Conservation (phyloP, 2,888 invertebrate genomes). For the Phlogophora meticulosa region DNA sequence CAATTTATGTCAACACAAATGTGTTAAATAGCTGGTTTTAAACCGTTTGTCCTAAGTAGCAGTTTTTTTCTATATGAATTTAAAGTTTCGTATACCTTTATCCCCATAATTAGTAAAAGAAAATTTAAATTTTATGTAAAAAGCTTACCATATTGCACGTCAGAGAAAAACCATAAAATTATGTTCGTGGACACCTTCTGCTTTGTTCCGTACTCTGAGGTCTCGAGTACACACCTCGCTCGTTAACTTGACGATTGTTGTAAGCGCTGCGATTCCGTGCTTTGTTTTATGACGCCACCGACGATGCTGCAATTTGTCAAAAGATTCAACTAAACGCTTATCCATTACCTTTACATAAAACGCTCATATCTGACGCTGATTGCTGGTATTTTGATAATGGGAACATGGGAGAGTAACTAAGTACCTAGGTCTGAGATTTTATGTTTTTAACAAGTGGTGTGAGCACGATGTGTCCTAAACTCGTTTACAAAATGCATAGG, state of each 20-base stretch:
- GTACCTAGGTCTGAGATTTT: neutral
- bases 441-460: neutral
- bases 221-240: conserved; percentile 70
- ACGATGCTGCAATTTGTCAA: conserved; percentile 81
- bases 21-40: too few relatives aligned
- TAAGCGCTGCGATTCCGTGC: conserved; percentile 78
- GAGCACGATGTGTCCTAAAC: too few relatives aligned
- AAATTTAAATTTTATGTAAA: too few relatives aligned
- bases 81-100: too few relatives aligned
- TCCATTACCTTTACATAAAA: conserved; percentile 77
- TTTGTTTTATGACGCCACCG: conserved; percentile 79
- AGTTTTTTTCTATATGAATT: too few relatives aligned
- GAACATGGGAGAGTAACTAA: neutral
- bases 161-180: too few relatives aligned
- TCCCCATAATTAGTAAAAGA: too few relatives aligned
- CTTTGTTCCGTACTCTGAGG: conserved; percentile 9
- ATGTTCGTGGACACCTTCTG: conserved; percentile 13
- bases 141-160: too few relatives aligned
- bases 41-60: too few relatives aligned
- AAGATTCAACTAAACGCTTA: conserved; percentile 81
- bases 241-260: conserved; percentile 84
- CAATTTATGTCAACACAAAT: too few relatives aligned
- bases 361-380: conserved; percentile 50
- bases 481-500: neutral
- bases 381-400: neutral